phyloP scores from a whole-genome alignment of 1,140 invertebrate genomes.

The Colletes latitarsis region DNA sequence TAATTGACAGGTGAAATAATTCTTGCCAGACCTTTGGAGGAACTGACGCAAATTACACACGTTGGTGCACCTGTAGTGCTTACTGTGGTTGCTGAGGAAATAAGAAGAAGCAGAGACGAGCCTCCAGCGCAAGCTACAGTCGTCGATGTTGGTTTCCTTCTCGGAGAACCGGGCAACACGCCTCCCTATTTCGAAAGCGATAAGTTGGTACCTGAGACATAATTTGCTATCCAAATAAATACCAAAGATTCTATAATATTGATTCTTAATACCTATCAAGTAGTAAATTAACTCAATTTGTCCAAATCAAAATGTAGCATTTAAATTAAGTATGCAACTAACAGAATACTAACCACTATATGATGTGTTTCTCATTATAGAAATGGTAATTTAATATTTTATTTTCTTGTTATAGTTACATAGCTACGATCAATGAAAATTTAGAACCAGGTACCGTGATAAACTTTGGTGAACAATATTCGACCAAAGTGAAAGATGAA shows the following conservation, averaged over 20 bases:
- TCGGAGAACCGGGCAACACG: conserved; percentile 88
- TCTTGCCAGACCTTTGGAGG: conserved; percentile 87
- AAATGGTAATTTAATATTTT: not conserved
- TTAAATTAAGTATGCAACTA: no score
- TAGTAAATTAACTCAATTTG: no score
- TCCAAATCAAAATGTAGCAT: no score
- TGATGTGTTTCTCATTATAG: no score
- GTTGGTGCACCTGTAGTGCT: conserved; percentile 90
- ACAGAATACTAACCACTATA: no score
- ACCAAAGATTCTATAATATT: not conserved
- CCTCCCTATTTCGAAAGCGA: conserved; percentile 90
- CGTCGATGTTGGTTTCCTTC: conserved; percentile 89
- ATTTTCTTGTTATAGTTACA: conserved; percentile 83
- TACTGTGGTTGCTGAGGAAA: conserved; percentile 92
- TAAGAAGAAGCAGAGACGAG: conserved; percentile 85
- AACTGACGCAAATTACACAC: conserved; percentile 89
- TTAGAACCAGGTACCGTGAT: conserved; percentile 89
- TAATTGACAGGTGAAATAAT: conserved; percentile 86
- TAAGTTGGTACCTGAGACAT: conserved; percentile 82
- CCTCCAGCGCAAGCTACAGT: conserved; percentile 89
- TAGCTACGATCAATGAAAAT: conserved; percentile 90
- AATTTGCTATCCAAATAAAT: not conserved
- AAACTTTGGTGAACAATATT: conserved; percentile 86
- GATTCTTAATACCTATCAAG: no score
- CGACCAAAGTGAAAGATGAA: conserved; percentile 87